Base-by-base conservation (phyloP, 1,140 invertebrate species). In the Leucophenga varia region DNA sequence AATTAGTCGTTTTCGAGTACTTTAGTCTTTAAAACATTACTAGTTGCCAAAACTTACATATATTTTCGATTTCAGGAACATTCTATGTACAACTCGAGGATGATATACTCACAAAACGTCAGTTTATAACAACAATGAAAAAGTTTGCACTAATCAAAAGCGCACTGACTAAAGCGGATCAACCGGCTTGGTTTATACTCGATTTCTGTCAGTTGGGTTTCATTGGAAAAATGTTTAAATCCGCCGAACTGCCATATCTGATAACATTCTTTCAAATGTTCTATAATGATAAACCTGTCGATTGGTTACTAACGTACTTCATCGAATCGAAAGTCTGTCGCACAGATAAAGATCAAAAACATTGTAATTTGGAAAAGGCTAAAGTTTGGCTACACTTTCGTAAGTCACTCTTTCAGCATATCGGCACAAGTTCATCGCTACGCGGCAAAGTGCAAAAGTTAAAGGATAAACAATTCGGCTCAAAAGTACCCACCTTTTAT, bases 391-490 rank as follows among this genome's bases (percentile, higher is more conserved):
- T 93, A 14, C 88, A 90, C 69, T 95, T 90, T 64, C 93, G 93
- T 60, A 90, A 93, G 3, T 95, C 93, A 1, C 78, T 97, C 0
- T 98, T 98, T 72, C 93, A 98, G 79, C 95, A 98, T 67, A 92
- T 97, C 55, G 95, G 95, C 9, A 89, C 90, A 5, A 92, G 95
- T 70, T 97, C 95, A 0, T 97, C 95, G 0, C 79, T 98, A 1
- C 93, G 90, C 76, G 95, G 95, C 49, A 98, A 98, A 83, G 89
- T 97, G 38, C 95, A 98, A 71, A 96, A 95, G 77, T 78, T 98
- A 1, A 95, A 96, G 89, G 93, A 97, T 74, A 90, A 90, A 70
- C 89, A 94, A 64, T 97, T 94, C 79, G 92, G 93, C 8, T 64
- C 49, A 41, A 93, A 93, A 75, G 81, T 93, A 19, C 84, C 86